These are phyloP conservation scores for Lates calcarifer DNA, from an alignment of 2,113 vertebrate genomes.

Conservation along the genomic window DNA sequence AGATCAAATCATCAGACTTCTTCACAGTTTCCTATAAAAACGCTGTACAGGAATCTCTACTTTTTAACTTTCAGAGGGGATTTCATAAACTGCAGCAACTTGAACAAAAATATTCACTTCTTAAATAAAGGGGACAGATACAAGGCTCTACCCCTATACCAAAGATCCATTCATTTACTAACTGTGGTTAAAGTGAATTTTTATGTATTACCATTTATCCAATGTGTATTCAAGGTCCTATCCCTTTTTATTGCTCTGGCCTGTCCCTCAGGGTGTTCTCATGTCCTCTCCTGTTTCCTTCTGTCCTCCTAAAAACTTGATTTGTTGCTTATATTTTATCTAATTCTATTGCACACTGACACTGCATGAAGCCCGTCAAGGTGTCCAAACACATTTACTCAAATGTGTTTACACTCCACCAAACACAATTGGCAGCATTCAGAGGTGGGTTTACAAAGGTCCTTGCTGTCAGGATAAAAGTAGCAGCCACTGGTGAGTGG, in stretches of 20 bases:
- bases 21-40: not conserved
- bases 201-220: not conserved
- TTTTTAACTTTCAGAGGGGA: not conserved
- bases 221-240: not conserved
- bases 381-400: conserved; percentile 42
- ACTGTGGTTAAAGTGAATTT: not conserved
- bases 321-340: conserved; percentile 21
- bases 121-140: conserved; percentile 2
- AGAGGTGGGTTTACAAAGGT: conserved; percentile 16
- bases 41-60: too few species aligned
- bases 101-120: not conserved
- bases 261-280: not conserved
- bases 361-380: conserved; percentile 10
- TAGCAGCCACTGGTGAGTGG: not conserved
- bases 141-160: not conserved
- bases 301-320: conserved; percentile 4
- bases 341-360: conserved; percentile 8
- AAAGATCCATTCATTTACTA: not conserved
- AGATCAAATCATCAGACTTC: too few species aligned
- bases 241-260: not conserved
- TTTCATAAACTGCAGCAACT: conserved; percentile 15
- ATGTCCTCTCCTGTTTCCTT: conserved; percentile 3
- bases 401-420: conserved; percentile 33
- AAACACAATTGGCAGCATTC: not conserved
- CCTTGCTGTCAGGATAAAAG: conserved; percentile 24